Percentiles rank a stretch among this genome's conserved stretches.
These are phyloP conservation scores for Ichneumoninae sp. DNA, from an alignment of 2,888 invertebrate genomes.

Conservation along the genomic window DNA sequence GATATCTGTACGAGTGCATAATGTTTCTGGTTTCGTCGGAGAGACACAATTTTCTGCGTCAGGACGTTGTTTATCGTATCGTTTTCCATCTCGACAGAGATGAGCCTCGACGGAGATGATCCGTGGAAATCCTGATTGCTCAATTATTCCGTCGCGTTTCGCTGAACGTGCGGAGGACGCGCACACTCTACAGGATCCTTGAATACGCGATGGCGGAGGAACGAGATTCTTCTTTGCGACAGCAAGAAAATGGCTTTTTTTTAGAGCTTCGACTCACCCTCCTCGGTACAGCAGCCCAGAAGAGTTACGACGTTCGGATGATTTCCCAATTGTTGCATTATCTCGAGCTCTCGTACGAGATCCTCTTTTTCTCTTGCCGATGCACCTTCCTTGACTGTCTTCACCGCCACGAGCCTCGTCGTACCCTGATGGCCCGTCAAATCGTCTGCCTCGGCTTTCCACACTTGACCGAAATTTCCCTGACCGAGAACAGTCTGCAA, in stretches of 20 bases:
- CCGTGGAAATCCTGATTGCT: slow-evolving; percentile 67
- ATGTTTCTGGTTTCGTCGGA: slow-evolving; percentile 37
- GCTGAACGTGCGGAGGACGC: slow-evolving; percentile 64
- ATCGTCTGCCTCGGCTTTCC: slow-evolving; percentile 94
- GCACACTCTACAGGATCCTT: slow-evolving; percentile 51
- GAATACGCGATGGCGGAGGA: slow-evolving; percentile 53
- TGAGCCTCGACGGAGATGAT: slow-evolving; percentile 18
- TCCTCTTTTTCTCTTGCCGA: slow-evolving; percentile 92
- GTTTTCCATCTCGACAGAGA: slow-evolving; percentile 35
- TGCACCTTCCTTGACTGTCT: slow-evolving; percentile 92
- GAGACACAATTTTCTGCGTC: slow-evolving; percentile 40
- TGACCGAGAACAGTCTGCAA: slow-evolving; percentile 92
- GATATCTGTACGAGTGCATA: neutral
- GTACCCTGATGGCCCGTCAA: slow-evolving; percentile 91
- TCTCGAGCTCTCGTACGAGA: slow-evolving; percentile 89
- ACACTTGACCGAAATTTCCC: slow-evolving; percentile 94
- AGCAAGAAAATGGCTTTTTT: slow-evolving; percentile 10
- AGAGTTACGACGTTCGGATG: slow-evolving; percentile 94
- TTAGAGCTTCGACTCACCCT: slow-evolving; percentile 86
- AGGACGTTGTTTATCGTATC: slow-evolving; percentile 23
- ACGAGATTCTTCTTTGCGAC: slow-evolving; percentile 39
- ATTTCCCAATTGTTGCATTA: slow-evolving; percentile 93
- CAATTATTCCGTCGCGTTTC: slow-evolving; percentile 70
- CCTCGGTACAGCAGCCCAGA: slow-evolving; percentile 93
- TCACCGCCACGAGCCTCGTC: slow-evolving; percentile 93